Conservation (phyloP, 2,888 invertebrate genomes). For the Tholera decimalis region DNA sequence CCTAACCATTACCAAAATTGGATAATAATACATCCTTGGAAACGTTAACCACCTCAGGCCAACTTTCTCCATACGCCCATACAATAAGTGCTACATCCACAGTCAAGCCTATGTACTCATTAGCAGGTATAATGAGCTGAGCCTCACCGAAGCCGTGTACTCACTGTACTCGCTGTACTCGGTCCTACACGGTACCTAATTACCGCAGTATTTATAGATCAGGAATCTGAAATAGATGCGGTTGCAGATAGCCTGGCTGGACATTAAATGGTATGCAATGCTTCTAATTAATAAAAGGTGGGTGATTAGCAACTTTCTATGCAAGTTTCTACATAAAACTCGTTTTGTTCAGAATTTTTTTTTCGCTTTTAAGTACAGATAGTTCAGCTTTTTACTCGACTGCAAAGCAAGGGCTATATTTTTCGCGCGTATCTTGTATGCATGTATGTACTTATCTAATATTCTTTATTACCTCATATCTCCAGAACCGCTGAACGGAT, state of each 20-base stretch:
- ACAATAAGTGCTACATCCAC: constrained; percentile 46
- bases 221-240: constrained; percentile 55
- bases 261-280: constrained; percentile 42
- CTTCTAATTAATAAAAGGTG: constrained; percentile 44
- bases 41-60: constrained; percentile 14
- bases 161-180: constrained; percentile 27
- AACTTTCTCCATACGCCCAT: constrained; percentile 13
- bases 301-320: too few relatives aligned
- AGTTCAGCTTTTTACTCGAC: too few relatives aligned
- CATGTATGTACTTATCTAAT: too few relatives aligned
- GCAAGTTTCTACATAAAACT: too few relatives aligned
- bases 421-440: too few relatives aligned
- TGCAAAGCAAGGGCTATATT: too few relatives aligned
- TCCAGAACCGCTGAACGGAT: too few relatives aligned
- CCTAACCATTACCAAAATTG: constrained; percentile 8
- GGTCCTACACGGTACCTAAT: constrained; percentile 61
- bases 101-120: constrained; percentile 60
- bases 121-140: constrained; percentile 61
- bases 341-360: too few relatives aligned
- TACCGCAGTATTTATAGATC: constrained; percentile 61
- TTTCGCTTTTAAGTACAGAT: too few relatives aligned
- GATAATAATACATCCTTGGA: neutral
- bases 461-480: too few relatives aligned
- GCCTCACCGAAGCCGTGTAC: constrained; percentile 25
- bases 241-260: constrained; percentile 33